Percentiles rank a stretch among this genome's conserved stretches.
Evolutionary conservation across 2,888 invertebrate genomes (phyloP).

Genomic region (Uropetala carovei): DNA sequence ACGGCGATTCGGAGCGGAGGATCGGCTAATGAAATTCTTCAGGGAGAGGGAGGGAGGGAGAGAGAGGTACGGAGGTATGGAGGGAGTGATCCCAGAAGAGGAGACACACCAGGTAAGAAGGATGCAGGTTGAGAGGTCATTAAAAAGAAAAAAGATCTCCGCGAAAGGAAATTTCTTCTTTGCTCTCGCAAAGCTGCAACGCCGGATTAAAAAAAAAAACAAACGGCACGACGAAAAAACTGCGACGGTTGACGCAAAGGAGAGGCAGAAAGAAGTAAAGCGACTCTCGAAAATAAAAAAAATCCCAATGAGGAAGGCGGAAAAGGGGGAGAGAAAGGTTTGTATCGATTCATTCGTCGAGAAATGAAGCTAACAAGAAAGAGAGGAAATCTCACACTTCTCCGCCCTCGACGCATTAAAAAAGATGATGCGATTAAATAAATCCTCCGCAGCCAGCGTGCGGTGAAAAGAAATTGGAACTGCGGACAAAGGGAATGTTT

Average conservation of each 20-base stretch:
- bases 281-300: background rate
- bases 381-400: background rate
- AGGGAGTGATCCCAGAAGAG: background rate
- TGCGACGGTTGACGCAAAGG: background rate
- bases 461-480: background rate
- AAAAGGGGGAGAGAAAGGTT: background rate
- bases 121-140: background rate
- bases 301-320: background rate
- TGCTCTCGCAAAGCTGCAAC: background rate
- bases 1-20: background rate
- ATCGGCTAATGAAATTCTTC: conserved; percentile 65
- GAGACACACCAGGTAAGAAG: background rate
- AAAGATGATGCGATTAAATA: background rate
- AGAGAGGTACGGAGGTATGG: background rate
- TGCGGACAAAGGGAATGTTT: too few species aligned
- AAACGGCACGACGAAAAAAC: background rate
- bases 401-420: background rate
- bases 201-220: background rate
- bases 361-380: background rate
- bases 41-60: background rate
- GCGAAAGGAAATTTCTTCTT: background rate
- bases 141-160: background rate
- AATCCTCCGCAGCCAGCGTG: background rate
- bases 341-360: background rate
- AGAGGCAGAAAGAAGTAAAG: background rate